phyloP scores from a whole-genome alignment of 2,113 vertebrate genomes.

The Sebastes schlegelii region DNA sequence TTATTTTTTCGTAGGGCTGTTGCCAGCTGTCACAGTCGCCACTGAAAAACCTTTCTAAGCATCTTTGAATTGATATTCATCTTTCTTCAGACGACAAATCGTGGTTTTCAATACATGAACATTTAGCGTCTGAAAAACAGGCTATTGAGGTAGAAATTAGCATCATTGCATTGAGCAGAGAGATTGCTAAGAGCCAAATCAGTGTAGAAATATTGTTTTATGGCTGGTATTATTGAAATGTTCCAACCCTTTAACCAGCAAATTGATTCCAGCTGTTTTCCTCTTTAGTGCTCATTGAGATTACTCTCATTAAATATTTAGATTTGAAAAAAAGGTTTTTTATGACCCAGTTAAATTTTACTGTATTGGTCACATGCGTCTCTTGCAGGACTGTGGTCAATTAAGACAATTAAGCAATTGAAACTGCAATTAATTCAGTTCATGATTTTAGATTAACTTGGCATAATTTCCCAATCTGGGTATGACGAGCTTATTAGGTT shows the following conservation, averaged over 20 bases:
- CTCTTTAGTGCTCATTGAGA: not conserved
- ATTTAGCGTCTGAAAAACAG: not conserved
- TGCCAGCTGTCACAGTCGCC: conserved; percentile 8
- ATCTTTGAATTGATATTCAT: conserved; percentile 23
- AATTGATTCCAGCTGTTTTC: not conserved
- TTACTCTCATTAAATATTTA: conserved; percentile 1
- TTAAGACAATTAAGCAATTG: conserved; percentile 40
- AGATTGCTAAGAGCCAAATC: not conserved
- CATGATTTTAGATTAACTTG: conserved; percentile 43
- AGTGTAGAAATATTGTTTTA: conserved; percentile 14
- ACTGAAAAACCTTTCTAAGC: conserved; percentile 13
- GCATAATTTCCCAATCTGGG: conserved; percentile 48
- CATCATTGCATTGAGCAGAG: not conserved
- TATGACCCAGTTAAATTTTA: not conserved
- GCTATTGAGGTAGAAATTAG: not conserved
- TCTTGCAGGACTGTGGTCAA: conserved; percentile 20
- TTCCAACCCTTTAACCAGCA: not conserved
- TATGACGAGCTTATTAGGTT: conserved; percentile 35
- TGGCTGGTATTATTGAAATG: conserved; percentile 8
- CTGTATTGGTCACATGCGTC: conserved; percentile 8
- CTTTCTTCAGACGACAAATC: conserved; percentile 25
- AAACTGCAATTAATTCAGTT: conserved; percentile 45
- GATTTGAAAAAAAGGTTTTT: not conserved
- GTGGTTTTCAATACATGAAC: conserved; percentile 2
- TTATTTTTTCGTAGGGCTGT: not conserved